Conservation (phyloP, 2,888 invertebrate species). For the Cactoblastis cactorum region DNA sequence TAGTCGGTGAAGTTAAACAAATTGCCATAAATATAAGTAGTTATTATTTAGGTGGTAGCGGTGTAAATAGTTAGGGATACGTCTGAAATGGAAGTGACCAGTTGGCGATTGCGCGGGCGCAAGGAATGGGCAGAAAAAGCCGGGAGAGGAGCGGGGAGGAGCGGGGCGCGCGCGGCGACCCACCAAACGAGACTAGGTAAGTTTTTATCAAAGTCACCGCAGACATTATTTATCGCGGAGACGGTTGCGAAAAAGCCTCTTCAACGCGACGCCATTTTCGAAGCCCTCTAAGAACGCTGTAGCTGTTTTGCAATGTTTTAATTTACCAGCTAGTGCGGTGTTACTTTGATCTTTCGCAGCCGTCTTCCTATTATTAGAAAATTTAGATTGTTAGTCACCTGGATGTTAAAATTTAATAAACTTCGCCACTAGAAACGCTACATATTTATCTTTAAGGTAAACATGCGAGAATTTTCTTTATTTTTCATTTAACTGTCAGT, state of each 20-base stretch:
- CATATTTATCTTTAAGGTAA: neutral
- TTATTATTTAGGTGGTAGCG: constrained; percentile 71
- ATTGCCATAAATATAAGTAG: constrained; percentile 80
- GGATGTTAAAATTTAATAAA: too few relatives aligned
- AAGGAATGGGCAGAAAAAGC: constrained; percentile 73
- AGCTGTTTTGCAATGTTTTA: constrained; percentile 74
- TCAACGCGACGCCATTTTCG: constrained; percentile 73
- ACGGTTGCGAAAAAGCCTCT: constrained; percentile 77
- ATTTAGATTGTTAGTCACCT: neutral
- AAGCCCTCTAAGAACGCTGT: constrained; percentile 61
- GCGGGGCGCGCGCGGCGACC: constrained; percentile 67
- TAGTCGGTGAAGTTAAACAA: constrained; percentile 79
- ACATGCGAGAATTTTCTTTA: neutral
- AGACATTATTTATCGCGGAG: constrained; percentile 76
- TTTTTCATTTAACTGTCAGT: neutral
- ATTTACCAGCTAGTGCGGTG: constrained; percentile 53
- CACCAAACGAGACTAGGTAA: constrained; percentile 77
- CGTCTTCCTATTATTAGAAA: constrained; percentile 37
- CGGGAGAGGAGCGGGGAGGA: constrained; percentile 36
- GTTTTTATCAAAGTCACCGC: constrained; percentile 77
- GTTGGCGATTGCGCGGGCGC: constrained; percentile 64
- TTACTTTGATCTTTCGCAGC: constrained; percentile 63
- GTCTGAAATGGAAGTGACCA: constrained; percentile 62
- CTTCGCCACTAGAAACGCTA: neutral
- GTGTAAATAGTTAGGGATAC: constrained; percentile 75